Evolutionary conservation across 2,888 invertebrate species (phyloP).

Genomic region (Pristionchus mayeri): DNA sequence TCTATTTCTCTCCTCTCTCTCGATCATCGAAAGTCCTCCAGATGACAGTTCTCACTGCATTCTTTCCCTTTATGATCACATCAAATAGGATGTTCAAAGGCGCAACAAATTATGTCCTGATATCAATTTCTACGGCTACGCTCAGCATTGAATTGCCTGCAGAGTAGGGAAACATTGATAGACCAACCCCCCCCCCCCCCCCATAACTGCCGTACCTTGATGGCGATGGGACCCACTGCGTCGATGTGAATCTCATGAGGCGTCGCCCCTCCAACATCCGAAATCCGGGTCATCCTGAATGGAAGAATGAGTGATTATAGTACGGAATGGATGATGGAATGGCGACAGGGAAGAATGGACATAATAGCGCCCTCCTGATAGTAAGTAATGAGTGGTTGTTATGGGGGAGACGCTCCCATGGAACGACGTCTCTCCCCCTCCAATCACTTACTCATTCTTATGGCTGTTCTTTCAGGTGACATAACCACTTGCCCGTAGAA

Average conservation of each 20-base stretch:
- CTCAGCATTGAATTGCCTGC: no score
- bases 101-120: neutral
- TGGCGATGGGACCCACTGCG: constrained; percentile 1
- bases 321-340: neutral
- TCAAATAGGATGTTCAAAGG: constrained; percentile 20
- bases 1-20: neutral
- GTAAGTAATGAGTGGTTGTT: neutral
- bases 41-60: constrained; percentile 14
- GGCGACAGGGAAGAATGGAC: neutral
- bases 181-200: no score
- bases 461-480: neutral
- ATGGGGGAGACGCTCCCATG: neutral
- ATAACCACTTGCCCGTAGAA: no score
- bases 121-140: no score
- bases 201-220: constrained; percentile 26
- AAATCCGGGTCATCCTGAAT: constrained; percentile 44
- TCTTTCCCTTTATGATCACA: neutral
- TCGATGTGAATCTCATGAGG: constrained; percentile 47
- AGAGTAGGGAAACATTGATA: no score
- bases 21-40: constrained; percentile 11
- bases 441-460: neutral
- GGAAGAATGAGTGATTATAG: neutral
- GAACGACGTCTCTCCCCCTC: neutral
- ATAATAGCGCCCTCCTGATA: neutral
- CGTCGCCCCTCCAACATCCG: constrained; percentile 33